These are phyloP conservation scores for Drosophila seguyi DNA, from an alignment of 1,140 invertebrate genomes.

Conservation along the genomic window DNA sequence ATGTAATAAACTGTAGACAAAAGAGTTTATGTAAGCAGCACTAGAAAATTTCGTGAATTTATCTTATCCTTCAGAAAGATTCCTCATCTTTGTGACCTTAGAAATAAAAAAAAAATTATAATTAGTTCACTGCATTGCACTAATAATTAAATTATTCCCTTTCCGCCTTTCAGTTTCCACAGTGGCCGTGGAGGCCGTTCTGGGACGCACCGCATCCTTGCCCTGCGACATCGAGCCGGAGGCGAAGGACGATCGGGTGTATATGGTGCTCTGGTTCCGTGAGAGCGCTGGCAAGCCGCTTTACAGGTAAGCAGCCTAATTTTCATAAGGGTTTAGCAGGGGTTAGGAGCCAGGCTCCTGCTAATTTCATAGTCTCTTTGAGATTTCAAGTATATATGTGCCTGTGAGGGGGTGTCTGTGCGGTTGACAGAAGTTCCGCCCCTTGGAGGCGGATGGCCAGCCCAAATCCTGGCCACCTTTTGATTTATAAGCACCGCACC, in stretches of 20 bases:
- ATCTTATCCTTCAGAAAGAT: neutral
- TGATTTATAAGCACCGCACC: constrained; percentile 62
- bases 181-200: constrained; percentile 91
- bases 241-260: constrained; percentile 92
- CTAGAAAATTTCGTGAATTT: accelerated
- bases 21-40: neutral
- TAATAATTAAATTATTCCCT: constrained; percentile 20
- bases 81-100: neutral
- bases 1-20: neutral
- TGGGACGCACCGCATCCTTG: constrained; percentile 91
- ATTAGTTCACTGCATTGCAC: constrained; percentile 12
- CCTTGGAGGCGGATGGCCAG: constrained; percentile 14
- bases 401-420: neutral
- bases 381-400: constrained; percentile 20
- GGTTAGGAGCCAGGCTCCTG: neutral
- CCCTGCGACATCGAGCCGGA: constrained; percentile 93
- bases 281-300: constrained; percentile 93
- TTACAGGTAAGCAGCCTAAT: constrained; percentile 89
- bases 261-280: constrained; percentile 96
- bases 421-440: constrained; percentile 28
- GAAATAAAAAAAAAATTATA: neutral
- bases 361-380: constrained; percentile 61
- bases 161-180: constrained; percentile 88
- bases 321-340: constrained; percentile 29
- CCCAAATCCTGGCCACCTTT: constrained; percentile 41